Conservation (phyloP, 2,113 vertebrate species). For the Aegithalos caudatus region DNA sequence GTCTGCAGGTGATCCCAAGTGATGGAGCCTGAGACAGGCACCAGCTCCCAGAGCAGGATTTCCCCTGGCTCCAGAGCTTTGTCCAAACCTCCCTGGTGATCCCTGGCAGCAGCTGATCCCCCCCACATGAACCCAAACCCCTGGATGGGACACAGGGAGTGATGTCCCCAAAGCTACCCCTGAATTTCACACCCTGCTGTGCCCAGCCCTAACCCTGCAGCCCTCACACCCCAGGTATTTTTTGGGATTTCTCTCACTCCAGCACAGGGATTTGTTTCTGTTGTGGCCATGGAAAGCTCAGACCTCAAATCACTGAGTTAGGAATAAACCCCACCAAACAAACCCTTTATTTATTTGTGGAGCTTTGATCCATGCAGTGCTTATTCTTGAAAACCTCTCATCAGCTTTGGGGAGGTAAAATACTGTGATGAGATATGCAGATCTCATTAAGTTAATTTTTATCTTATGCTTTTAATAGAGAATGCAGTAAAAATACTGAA, state of each 20-base stretch:
- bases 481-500: constrained; percentile 49
- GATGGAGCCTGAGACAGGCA: background rate
- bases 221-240: background rate
- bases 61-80: background rate
- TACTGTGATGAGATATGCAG: constrained; percentile 15
- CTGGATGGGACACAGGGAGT: accelerated
- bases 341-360: background rate
- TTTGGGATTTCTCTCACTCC: background rate
- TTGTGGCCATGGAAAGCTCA: background rate
- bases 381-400: background rate
- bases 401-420: constrained; percentile 33
- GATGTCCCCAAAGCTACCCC: background rate
- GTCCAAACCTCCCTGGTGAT: background rate
- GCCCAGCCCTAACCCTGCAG: background rate
- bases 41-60: background rate
- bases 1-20: background rate
- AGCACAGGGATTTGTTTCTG: background rate
- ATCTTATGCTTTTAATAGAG: constrained; percentile 33
- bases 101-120: background rate
- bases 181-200: accelerated
- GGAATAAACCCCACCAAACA: background rate
- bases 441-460: constrained; percentile 53
- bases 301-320: background rate
- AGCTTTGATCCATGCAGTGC: background rate
- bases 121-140: background rate